Evolutionary conservation across 2,797 vertebrate genomes (phyloP).

Genomic region (Threskiornis aethiopicus): DNA sequence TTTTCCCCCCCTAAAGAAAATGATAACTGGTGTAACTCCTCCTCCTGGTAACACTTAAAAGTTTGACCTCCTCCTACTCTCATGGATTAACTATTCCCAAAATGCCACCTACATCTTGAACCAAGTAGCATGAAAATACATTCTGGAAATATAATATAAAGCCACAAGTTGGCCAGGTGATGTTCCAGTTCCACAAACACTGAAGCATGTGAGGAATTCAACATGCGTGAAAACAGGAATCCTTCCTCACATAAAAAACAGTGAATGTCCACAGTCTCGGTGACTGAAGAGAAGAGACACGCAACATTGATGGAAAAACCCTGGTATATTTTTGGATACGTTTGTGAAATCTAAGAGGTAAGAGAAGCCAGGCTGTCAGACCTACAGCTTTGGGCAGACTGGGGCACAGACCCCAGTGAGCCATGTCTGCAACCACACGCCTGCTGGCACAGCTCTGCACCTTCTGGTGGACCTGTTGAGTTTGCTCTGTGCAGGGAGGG

Average conservation of each 20-base stretch:
- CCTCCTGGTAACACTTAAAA: neutral
- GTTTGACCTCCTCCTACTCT: neutral
- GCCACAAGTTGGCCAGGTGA: neutral
- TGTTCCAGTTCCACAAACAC: neutral
- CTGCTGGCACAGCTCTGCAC: neutral
- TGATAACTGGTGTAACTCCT: neutral
- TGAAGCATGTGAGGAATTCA: rapidly evolving
- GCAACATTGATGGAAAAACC: neutral
- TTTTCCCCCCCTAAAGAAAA: neutral
- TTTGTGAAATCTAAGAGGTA: neutral
- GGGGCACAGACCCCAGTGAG: neutral
- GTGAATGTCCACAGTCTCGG: neutral
- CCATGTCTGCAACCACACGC: rapidly evolving
- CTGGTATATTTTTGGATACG: rapidly evolving
- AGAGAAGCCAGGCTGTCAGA: neutral
- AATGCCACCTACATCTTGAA: neutral
- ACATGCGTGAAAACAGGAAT: neutral
- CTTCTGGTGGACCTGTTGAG: neutral
- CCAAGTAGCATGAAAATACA: neutral
- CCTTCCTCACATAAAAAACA: neutral
- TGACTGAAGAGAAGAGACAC: neutral
- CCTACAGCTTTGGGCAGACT: neutral
- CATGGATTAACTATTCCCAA: neutral
- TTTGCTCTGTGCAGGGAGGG: too few species aligned
- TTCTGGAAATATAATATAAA: neutral